Conservation (phyloP, 2,113 vertebrate species). For the Chelonoidis abingdonii region DNA sequence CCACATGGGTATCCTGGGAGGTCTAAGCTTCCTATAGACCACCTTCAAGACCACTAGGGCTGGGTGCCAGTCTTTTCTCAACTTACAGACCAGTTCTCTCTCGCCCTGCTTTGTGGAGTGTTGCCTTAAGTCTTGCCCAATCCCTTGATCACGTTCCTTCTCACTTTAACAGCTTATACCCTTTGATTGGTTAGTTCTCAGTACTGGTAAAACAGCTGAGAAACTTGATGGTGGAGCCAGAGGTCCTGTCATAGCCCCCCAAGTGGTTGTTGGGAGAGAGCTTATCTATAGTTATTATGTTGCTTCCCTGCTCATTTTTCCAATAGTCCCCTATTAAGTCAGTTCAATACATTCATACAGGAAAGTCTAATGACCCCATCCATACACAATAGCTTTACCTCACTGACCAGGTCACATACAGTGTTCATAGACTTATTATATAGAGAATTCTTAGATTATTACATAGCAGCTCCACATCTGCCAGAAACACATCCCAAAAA, state of each 20-base stretch:
- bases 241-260: not conserved
- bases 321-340: not conserved
- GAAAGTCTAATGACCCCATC: not conserved
- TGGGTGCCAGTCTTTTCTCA: not conserved
- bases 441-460: constrained; percentile 17
- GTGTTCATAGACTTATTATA: not conserved
- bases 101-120: not conserved
- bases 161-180: accelerated
- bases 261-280: not conserved
- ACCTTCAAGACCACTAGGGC: not conserved
- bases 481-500: not conserved
- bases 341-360: not conserved
- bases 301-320: not conserved
- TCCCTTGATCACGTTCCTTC: not conserved
- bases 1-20: not conserved
- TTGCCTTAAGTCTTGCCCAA: not conserved
- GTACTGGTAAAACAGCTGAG: constrained; percentile 13
- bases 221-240: not conserved
- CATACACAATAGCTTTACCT: not conserved
- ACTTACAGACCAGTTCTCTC: not conserved
- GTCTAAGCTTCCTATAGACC: not conserved
- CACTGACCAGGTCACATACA: not conserved
- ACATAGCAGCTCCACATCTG: constrained; percentile 23
- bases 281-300: not conserved
- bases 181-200: not conserved